phyloP scores from a whole-genome alignment of 2,113 vertebrate genomes.

The Peromyscus polionotus region DNA sequence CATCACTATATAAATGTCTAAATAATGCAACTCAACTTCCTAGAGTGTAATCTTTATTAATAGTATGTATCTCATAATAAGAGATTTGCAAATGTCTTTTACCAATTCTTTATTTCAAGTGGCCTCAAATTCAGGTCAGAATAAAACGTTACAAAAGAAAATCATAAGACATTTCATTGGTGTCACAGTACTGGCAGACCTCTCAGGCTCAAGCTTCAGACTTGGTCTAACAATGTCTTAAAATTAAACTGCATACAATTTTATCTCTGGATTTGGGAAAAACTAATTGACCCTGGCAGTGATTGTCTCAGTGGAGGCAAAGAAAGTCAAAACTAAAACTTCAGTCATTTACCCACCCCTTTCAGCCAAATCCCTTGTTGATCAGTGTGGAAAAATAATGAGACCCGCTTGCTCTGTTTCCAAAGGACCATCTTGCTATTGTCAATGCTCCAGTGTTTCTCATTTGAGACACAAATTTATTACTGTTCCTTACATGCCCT shows the following conservation, averaged over 20 bases:
- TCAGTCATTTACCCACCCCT: slow-evolving; percentile 32
- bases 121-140: background rate
- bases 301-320: slow-evolving; percentile 2
- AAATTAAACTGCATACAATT: slow-evolving; percentile 31
- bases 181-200: background rate
- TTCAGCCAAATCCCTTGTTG: slow-evolving; percentile 29
- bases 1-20: slow-evolving; percentile 46
- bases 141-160: background rate
- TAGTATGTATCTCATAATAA: slow-evolving; percentile 19
- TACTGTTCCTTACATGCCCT: slow-evolving; percentile 56
- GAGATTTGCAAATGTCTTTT: background rate
- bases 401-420: slow-evolving; percentile 32
- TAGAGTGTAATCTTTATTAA: background rate
- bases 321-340: slow-evolving; percentile 68
- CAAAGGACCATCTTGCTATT: slow-evolving; percentile 61
- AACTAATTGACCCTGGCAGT: slow-evolving; percentile 44
- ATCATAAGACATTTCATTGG: background rate
- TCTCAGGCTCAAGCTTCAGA: background rate
- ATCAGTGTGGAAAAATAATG: slow-evolving; percentile 72
- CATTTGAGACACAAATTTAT: slow-evolving; percentile 79
- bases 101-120: slow-evolving; percentile 15
- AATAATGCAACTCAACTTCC: slow-evolving; percentile 22
- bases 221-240: background rate
- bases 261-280: slow-evolving; percentile 53
- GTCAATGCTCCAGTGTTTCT: slow-evolving; percentile 65